Evolutionary conservation across 2,888 invertebrate genomes (phyloP).

Genomic region (Brachylomia viminalis): DNA sequence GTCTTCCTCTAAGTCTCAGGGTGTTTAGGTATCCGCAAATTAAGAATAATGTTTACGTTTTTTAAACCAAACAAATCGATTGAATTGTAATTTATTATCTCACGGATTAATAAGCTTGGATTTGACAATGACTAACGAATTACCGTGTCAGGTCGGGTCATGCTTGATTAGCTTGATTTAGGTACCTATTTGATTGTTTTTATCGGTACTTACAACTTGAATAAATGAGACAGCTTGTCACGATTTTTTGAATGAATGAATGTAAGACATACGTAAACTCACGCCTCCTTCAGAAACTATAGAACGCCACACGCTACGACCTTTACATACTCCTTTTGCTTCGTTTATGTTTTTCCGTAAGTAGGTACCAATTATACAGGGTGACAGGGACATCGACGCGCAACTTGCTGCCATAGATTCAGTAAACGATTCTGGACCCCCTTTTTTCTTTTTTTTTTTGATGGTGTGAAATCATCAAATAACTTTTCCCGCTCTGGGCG

Average conservation of each 20-base stretch:
- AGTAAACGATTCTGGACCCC: no score
- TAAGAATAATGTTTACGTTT: background rate
- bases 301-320: background rate
- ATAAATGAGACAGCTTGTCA: background rate
- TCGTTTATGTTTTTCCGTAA: background rate
- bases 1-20: background rate
- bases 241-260: no score
- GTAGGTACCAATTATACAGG: background rate
- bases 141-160: no score
- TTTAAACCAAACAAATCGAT: background rate
- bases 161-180: background rate
- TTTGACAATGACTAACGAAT: background rate
- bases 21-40: background rate
- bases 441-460: no score
- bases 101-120: constrained; percentile 30
- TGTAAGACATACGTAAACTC: background rate
- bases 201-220: background rate
- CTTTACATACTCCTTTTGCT: background rate
- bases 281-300: background rate
- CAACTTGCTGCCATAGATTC: no score
- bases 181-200: background rate
- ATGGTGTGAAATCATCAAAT: no score
- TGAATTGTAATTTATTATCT: background rate
- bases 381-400: no score
- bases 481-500: no score